Percentiles rank a stretch among this genome's conserved stretches.
Evolutionary conservation across 2,888 invertebrate species (phyloP).

Genomic region (Agapostemon virescens): DNA sequence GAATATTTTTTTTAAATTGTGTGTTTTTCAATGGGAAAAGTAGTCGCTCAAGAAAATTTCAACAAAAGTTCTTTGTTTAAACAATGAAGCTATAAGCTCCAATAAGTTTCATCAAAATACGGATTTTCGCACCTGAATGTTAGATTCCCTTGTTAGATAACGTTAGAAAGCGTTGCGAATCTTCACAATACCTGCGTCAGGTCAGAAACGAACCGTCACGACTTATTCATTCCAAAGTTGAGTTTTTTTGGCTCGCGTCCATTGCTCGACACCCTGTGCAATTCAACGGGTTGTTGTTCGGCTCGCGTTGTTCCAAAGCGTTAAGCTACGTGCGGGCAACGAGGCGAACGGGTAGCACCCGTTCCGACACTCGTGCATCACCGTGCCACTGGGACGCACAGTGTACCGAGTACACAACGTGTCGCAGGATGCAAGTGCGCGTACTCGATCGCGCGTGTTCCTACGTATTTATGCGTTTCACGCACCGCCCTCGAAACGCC

Average conservation of each 20-base stretch:
- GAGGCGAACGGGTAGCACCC: constrained; percentile 1
- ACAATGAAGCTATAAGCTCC: too few species aligned
- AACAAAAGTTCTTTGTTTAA: too few species aligned
- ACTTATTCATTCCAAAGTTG: too few species aligned
- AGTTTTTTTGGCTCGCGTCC: neutral
- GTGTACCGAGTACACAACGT: neutral
- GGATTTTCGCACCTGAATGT: too few species aligned
- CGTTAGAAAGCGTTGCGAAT: too few species aligned
- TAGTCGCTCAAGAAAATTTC: too few species aligned
- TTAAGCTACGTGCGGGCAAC: constrained; percentile 34
- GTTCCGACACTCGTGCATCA: constrained; percentile 8
- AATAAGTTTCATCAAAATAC: too few species aligned
- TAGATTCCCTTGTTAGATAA: too few species aligned
- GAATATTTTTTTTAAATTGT: too few species aligned
- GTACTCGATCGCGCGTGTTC: neutral
- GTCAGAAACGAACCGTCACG: too few species aligned
- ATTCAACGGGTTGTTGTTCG: neutral
- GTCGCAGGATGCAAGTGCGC: neutral
- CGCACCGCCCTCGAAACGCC: constrained; percentile 37
- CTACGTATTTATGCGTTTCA: constrained; percentile 22
- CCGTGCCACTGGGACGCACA: neutral
- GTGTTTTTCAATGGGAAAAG: too few species aligned
- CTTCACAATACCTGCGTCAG: too few species aligned
- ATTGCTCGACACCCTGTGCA: neutral
- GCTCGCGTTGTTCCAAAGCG: constrained; percentile 28